Base-by-base conservation (phyloP, 2,113 vertebrate genomes). In the Datnioides undecimradiatus region DNA sequence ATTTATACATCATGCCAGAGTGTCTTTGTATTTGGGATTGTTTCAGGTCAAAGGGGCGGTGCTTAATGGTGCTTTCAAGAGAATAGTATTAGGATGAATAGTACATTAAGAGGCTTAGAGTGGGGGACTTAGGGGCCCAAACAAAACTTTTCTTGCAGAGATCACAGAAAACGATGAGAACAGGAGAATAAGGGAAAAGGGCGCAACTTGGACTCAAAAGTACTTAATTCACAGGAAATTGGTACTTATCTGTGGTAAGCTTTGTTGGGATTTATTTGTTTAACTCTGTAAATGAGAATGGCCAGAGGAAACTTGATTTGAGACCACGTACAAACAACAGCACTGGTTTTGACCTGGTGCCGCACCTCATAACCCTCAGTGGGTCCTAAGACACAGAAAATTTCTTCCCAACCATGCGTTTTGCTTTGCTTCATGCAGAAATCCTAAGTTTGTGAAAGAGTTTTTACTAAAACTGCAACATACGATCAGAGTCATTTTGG, bases 141-240 rank as follows among this genome's bases (percentile, higher is more conserved):
- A 88, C 23, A 31, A 71, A 80, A 80, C 27, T 29, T 83, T 54
- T 79, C 73, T 73, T 71, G 33, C 29, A 73, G 49, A 81, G 31
- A 87, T 82, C 70, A 79, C 58, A 81, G 16, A 76, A 52, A 68
- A 66, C 8, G 48, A 85, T 74, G 73, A 86, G 57, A 89, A 82
- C 29, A 59, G 12, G 41, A 76, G 41, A 82, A 72, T 31, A 54
- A 58, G 29, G 84, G 65, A 84, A 76, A 84, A 82, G 58, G 46
- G 80, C 6, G 2, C 3, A 2, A 84, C 70, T 81, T 79, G 76
- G 83, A 72, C 68, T 83, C 38, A 75, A 79, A 93, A 78, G 81
- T 64, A 59, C 78, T 88, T 74, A 11, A 90, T 82, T 75, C 60
- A 86, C 88, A 94, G 91, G 92, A 93, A 93, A 92, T 93, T 92